Evolutionary conservation across 2,113 vertebrate species (phyloP).

Genomic region (Gavialis gangeticus): DNA sequence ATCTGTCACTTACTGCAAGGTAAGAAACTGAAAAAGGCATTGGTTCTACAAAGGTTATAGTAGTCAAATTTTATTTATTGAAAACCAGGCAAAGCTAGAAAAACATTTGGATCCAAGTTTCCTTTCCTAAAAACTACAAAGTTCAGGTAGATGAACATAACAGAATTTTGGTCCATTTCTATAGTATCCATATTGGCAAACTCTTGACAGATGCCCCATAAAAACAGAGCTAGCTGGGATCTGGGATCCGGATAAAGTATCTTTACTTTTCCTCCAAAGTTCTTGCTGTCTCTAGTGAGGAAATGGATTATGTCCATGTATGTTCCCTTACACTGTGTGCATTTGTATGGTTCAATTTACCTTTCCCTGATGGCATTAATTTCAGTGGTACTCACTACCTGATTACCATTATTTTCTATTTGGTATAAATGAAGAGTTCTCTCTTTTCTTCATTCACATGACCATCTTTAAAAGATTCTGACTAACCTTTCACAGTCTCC

Average conservation of each 20-base stretch:
- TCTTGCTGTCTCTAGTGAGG: background rate
- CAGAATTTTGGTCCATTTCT: background rate
- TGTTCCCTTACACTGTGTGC: background rate
- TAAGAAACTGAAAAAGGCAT: background rate
- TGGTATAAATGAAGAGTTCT: background rate
- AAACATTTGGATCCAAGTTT: background rate
- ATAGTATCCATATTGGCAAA: background rate
- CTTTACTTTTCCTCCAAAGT: background rate
- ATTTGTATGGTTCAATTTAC: background rate
- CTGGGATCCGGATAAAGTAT: background rate
- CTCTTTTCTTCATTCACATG: background rate
- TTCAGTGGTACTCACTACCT: background rate
- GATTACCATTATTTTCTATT: background rate
- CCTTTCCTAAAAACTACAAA: background rate
- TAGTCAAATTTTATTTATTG: background rate
- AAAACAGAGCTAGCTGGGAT: background rate
- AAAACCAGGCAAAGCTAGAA: background rate
- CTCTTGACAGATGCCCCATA: background rate
- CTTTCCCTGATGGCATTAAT: background rate
- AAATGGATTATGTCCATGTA: background rate
- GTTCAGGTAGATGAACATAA: background rate
- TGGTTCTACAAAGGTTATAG: background rate
- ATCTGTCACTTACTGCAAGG: background rate
- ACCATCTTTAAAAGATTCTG: too few species aligned
- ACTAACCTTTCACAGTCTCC: background rate